phyloP scores from a whole-genome alignment of 2,797 vertebrate genomes.

The Pyrocephalus nanus region DNA sequence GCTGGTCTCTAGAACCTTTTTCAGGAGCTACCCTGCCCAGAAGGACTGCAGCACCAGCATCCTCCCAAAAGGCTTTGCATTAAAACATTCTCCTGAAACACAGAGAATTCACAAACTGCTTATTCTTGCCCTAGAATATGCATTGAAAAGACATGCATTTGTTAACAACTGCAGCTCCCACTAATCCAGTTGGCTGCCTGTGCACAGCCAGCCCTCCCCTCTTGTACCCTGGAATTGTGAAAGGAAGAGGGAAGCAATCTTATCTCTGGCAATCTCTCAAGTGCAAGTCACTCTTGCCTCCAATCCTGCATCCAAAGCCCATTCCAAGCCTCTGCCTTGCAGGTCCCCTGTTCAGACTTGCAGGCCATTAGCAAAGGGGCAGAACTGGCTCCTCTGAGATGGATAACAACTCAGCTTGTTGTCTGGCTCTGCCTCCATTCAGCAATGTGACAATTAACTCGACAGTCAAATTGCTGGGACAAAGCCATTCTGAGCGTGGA shows the following conservation, averaged over 20 bases:
- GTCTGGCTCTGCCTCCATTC: constrained; percentile 49
- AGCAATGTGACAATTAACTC: constrained; percentile 63
- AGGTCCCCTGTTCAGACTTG: constrained; percentile 74
- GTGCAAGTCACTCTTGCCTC: constrained; percentile 2
- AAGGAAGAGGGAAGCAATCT: constrained; percentile 12
- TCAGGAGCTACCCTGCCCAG: not conserved
- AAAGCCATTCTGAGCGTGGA: constrained; percentile 4
- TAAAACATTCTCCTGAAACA: not conserved
- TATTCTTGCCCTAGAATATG: not conserved
- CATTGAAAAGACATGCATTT: not conserved
- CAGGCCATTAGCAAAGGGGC: constrained; percentile 31
- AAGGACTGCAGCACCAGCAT: not conserved
- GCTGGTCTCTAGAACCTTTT: not conserved
- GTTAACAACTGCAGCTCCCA: constrained; percentile 39
- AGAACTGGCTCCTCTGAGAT: constrained; percentile 32
- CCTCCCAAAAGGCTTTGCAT: not conserved
- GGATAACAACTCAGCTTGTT: constrained; percentile 4
- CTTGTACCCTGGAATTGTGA: not conserved
- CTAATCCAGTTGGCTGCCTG: not conserved
- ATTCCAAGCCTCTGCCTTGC: constrained; percentile 44
- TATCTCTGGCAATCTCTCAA: constrained; percentile 72
- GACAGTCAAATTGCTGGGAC: constrained; percentile 30
- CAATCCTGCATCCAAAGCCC: constrained; percentile 11
- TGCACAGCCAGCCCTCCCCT: not conserved
- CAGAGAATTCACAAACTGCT: not conserved